phyloP scores from a whole-genome alignment of 92 coral and sea anemone genomes.

The Zoanthus gigantus region DNA sequence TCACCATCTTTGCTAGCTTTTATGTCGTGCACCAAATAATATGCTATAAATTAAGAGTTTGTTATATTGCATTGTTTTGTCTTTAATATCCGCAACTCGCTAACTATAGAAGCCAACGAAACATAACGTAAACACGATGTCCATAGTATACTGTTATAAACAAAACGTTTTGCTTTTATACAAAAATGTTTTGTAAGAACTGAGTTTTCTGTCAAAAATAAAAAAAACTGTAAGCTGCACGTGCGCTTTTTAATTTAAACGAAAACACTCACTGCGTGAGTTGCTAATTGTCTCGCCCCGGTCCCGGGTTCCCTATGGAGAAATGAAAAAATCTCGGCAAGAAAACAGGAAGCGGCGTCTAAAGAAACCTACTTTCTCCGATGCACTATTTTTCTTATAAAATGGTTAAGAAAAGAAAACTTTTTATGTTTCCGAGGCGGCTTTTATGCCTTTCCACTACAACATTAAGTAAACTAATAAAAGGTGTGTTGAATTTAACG shows the following conservation, averaged over 20 bases:
- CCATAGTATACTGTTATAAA: background rate
- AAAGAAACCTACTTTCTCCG: background rate
- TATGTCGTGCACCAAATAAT: too few species aligned
- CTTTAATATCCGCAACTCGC: background rate
- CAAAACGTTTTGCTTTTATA: background rate
- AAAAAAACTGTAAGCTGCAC: background rate
- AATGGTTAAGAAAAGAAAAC: slow-evolving; percentile 1
- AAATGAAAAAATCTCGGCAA: slow-evolving; percentile 24
- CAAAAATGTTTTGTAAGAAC: background rate
- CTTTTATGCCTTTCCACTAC: background rate
- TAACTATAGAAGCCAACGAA: background rate
- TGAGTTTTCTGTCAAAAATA: background rate
- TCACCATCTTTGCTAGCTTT: too few species aligned
- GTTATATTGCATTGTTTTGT: background rate
- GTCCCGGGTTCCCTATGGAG: slow-evolving; percentile 31
- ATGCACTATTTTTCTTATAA: background rate
- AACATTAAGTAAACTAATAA: background rate
- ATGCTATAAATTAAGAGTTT: too few species aligned
- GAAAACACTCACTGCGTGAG: slow-evolving; percentile 7
- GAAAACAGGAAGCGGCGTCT: slow-evolving; percentile 28
- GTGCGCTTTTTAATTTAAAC: background rate
- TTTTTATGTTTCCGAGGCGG: slow-evolving; percentile 29
- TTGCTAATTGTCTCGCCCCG: background rate
- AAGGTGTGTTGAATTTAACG: background rate
- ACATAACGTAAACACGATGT: background rate